A percentile compares a stretch with the other conserved stretches of the same genome.
These are phyloP conservation scores for Pseudomyrmex concolor DNA, from an alignment of 1,140 invertebrate genomes.

Conservation along the genomic window DNA sequence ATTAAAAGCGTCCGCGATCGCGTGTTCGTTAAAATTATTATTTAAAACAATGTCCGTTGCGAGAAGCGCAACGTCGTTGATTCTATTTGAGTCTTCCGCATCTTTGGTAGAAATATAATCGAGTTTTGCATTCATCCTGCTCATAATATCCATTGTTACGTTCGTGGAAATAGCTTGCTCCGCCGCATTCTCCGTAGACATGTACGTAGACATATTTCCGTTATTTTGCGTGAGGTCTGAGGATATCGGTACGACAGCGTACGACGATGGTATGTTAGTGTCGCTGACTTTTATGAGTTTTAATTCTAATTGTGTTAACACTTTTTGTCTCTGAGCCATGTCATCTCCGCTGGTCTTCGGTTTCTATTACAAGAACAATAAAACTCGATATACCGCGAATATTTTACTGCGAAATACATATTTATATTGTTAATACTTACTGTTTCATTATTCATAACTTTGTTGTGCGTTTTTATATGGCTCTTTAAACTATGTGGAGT, in stretches of 20 bases:
- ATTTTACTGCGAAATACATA: too few relatives aligned
- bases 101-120: constrained; percentile 65
- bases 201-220: constrained; percentile 70
- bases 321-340: constrained; percentile 63
- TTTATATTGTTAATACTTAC: constrained; percentile 70
- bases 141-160: constrained; percentile 65
- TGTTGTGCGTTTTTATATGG: constrained; percentile 88
- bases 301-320: constrained; percentile 56
- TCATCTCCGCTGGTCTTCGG: constrained; percentile 41
- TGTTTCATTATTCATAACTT: constrained; percentile 72
- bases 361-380: constrained; percentile 40
- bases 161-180: constrained; percentile 57
- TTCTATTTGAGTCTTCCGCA: constrained; percentile 51
- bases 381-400: constrained; percentile 12
- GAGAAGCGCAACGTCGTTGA: constrained; percentile 54
- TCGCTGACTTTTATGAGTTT: constrained; percentile 57
- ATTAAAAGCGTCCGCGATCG: constrained; percentile 68
- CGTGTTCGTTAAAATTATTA: constrained; percentile 65
- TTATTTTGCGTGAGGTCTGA: constrained; percentile 59
- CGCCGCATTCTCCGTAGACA: constrained; percentile 66
- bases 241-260: constrained; percentile 75
- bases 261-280: constrained; percentile 69
- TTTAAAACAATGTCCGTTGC: constrained; percentile 66
- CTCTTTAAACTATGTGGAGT: constrained; percentile 93
- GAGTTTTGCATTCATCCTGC: constrained; percentile 47